Evolutionary conservation across 2,113 vertebrate genomes (phyloP).

Genomic region (Vulpes lagopus): DNA sequence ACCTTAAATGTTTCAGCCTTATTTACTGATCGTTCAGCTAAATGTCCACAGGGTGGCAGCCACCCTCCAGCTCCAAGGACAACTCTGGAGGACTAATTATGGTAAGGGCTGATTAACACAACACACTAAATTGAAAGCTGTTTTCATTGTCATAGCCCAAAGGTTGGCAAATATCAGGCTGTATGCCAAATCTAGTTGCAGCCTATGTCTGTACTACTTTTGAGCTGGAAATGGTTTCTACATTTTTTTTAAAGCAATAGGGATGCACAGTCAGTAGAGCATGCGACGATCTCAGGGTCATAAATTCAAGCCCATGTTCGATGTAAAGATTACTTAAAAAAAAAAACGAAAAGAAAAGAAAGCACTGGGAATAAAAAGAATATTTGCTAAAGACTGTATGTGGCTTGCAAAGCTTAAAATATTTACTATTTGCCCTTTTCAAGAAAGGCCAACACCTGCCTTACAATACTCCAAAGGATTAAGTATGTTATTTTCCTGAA

Average conservation of each 20-base stretch:
- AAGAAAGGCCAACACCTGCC: background rate
- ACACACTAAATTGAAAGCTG: background rate
- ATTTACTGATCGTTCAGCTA: conserved; percentile 18
- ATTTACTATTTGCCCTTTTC: background rate
- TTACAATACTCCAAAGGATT: background rate
- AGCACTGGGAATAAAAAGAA: background rate
- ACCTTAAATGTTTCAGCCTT: background rate
- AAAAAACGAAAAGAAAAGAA: background rate
- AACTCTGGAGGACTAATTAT: background rate
- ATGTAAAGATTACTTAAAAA: background rate
- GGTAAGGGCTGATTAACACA: background rate
- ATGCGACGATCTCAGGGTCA: background rate
- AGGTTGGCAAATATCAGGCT: background rate
- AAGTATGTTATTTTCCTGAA: conserved; percentile 37
- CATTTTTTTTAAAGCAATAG: background rate
- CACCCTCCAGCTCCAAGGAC: conserved; percentile 6
- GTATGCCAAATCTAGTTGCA: background rate
- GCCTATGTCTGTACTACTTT: background rate
- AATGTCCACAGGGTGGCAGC: conserved; percentile 76
- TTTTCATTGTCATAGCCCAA: background rate
- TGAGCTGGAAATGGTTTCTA: conserved; percentile 1
- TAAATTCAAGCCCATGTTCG: background rate
- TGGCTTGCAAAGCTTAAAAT: conserved; percentile 11
- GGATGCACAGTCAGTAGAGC: background rate
- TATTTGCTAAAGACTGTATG: background rate